These are phyloP conservation scores for Anser cygnoides DNA, from an alignment of 2,113 vertebrate genomes.

Conservation along the genomic window DNA sequence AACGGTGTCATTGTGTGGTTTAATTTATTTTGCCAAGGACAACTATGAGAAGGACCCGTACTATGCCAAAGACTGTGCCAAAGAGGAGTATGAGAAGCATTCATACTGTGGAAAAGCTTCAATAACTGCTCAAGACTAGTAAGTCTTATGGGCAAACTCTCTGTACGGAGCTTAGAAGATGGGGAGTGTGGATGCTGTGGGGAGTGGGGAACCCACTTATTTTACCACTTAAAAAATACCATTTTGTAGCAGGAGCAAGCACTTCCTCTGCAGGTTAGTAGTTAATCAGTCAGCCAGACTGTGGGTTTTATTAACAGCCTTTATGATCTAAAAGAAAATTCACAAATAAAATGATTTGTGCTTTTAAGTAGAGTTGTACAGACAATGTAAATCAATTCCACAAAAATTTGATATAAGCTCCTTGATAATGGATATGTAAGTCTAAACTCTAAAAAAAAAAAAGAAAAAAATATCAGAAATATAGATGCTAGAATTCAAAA, in stretches of 20 bases:
- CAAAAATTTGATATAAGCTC: not conserved
- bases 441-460: not conserved
- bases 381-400: not conserved
- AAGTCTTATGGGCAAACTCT: not conserved
- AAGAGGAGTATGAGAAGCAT: not conserved
- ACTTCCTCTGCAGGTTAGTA: not conserved
- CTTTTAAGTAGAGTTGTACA: not conserved
- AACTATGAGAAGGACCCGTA: not conserved
- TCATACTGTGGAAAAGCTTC: not conserved
- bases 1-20: not conserved
- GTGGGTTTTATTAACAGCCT: not conserved
- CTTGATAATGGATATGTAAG: not conserved
- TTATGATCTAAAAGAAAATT: not conserved
- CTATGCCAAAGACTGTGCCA: not conserved
- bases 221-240: fast-evolving
- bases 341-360: fast-evolving
- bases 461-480: not conserved
- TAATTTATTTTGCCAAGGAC: not conserved
- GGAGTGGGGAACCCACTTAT: not conserved
- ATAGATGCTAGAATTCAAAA: not conserved
- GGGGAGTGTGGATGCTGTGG: not conserved
- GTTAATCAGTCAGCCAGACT: not conserved
- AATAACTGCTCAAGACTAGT: not conserved
- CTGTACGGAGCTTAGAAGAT: not conserved
- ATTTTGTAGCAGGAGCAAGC: fast-evolving